These are phyloP conservation scores for Uloborus diversus DNA, from an alignment of 1,140 invertebrate species.

Conservation along the genomic window DNA sequence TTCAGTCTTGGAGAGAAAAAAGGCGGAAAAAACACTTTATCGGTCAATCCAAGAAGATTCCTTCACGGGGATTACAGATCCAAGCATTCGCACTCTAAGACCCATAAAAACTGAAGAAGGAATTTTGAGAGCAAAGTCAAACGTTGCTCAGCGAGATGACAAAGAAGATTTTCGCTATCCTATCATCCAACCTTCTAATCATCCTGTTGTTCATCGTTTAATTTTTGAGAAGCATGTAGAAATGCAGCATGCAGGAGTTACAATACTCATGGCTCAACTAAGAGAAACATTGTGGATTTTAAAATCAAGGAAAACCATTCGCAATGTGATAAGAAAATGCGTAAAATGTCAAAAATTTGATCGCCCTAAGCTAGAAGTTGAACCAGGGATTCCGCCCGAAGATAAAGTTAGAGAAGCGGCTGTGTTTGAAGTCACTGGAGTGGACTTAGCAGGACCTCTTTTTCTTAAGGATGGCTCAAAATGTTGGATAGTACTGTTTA, in stretches of 20 bases:
- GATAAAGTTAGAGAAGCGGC: conserved; percentile 59
- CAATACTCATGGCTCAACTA: neutral
- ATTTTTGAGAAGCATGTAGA: neutral
- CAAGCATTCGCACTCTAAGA: neutral
- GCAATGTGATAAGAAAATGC: neutral
- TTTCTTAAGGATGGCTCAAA: conserved; percentile 55
- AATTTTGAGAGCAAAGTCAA: neutral
- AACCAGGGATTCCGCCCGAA: conserved; percentile 57
- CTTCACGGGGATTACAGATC: neutral
- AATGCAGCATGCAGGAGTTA: neutral
- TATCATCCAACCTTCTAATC: neutral
- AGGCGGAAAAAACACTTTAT: neutral
- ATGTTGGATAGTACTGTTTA: conserved; percentile 1
- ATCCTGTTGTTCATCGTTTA: neutral
- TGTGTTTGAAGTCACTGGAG: conserved; percentile 61
- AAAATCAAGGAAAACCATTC: neutral
- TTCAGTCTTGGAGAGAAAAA: neutral
- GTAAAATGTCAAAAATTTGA: neutral
- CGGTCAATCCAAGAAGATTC: neutral
- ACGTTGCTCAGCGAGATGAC: neutral
- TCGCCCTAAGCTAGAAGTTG: neutral
- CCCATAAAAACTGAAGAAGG: neutral
- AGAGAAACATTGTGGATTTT: conserved; percentile 3
- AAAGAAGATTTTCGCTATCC: neutral
- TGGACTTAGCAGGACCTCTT: conserved; percentile 63